These are phyloP conservation scores for Oryzias melastigma DNA, from an alignment of 2,113 vertebrate species.

Conservation along the genomic window DNA sequence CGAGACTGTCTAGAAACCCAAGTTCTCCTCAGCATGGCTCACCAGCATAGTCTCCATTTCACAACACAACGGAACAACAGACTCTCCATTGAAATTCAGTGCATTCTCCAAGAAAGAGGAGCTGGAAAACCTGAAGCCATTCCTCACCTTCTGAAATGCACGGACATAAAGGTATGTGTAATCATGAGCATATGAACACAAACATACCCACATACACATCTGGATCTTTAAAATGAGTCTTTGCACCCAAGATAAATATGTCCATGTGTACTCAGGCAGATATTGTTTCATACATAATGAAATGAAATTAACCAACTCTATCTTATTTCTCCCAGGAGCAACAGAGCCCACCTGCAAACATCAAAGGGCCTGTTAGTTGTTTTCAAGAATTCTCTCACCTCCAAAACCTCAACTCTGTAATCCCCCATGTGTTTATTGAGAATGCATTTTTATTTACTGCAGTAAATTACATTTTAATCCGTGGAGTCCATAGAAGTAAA, in stretches of 20 bases:
- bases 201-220: conserved; percentile 5
- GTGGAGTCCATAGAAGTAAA: conserved; percentile 61
- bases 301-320: conserved; percentile 63
- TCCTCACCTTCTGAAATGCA: conserved; percentile 5
- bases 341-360: conserved; percentile 59
- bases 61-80: not conserved
- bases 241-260: conserved; percentile 45
- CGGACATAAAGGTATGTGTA: not conserved
- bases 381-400: conserved; percentile 41
- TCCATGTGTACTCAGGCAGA: conserved; percentile 40
- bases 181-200: conserved; percentile 6
- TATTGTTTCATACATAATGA: conserved; percentile 42
- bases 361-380: conserved; percentile 50
- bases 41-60: conserved; percentile 9
- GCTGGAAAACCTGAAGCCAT: conserved; percentile 15
- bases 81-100: conserved; percentile 1
- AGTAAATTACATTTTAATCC: conserved; percentile 72
- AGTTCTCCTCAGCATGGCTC: not conserved
- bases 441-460: conserved; percentile 65
- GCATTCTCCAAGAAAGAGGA: too few relatives aligned
- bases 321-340: conserved; percentile 51
- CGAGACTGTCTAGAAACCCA: conserved; percentile 11
- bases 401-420: conserved; percentile 59
- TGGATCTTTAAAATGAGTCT: conserved; percentile 28
- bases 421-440: conserved; percentile 50